Evolutionary conservation across 2,113 vertebrate genomes (phyloP), one percentile per base, ranked within the genome.

Genomic region (Leptobrachium ailaonicum): DNA sequence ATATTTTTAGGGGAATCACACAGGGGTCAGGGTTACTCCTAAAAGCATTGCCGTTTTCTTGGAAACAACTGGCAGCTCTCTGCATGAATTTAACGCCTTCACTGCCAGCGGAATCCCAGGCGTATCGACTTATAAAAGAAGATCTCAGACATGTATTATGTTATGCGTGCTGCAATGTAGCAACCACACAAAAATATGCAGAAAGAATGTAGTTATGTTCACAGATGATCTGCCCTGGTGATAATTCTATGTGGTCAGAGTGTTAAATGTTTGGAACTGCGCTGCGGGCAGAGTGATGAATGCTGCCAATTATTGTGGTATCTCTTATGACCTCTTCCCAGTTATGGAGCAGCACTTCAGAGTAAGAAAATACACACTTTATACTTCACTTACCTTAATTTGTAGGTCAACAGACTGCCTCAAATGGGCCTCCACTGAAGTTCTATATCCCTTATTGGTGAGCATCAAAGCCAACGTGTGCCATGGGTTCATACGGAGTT

Each of bases 1-100:
- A 81, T 81, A 81, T 75, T 81, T 80, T 81, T 81, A 75, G 79
- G 71, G 63, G 66, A 64, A 45, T 68, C 66, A 75, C 79, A 81
- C 41, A 44, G 74, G 71, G 56, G 64, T 44, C 71, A 60, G 53
- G 32, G 64, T 74, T 75, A 68, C 71, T 75, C 73, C 66, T 81
- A 81, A 81, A 75, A 75, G 75, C 75, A 81, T 81, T 68, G 42
- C 66, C 1, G 14, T 68, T 81, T 81, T 81, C 79, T 81, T 81
- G 79, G 79, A 81, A 81, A 75, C 79, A 41, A 64, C 72, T 47
- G 41, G 32, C 63, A 74, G 63, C 41, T 41, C 53, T 58, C 32
- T 69, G 32, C 77, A 66, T 73, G 69, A 73, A 68, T 66, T 79
- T 79, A 79, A 79, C 60, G 63, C 77, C 70, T 73, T 73, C 62